Evolutionary conservation across 2,888 invertebrate genomes (phyloP).

Genomic region (Patella depressa): DNA sequence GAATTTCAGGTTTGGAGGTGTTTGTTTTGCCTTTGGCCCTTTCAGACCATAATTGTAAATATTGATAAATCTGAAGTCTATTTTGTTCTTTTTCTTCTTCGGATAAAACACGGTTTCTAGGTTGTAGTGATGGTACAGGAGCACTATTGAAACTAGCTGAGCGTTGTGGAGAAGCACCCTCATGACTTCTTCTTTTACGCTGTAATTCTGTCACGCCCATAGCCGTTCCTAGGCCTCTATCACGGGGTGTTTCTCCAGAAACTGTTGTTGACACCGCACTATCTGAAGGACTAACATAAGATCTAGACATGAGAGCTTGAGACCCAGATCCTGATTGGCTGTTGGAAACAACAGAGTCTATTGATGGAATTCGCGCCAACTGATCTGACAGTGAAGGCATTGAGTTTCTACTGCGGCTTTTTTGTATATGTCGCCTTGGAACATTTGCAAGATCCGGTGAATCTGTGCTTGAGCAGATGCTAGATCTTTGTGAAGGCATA

Average conservation of each 20-base stretch:
- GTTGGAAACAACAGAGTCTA: constrained; percentile 42
- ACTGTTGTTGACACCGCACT: not conserved
- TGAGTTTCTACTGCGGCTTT: constrained; percentile 17
- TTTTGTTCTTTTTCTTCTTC: constrained; percentile 63
- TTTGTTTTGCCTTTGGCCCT: constrained; percentile 49
- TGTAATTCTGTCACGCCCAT: constrained; percentile 24
- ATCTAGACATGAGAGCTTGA: constrained; percentile 11
- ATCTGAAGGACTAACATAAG: not conserved
- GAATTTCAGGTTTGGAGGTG: constrained; percentile 18
- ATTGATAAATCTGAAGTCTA: constrained; percentile 62
- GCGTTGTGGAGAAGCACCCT: constrained; percentile 18
- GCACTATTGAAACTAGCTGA: constrained; percentile 19
- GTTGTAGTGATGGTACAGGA: constrained; percentile 51
- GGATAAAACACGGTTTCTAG: constrained; percentile 52
- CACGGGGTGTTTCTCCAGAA: constrained; percentile 17
- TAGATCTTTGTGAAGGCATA: not conserved
- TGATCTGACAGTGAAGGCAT: constrained; percentile 37
- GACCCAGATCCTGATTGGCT: constrained; percentile 13
- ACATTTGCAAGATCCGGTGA: constrained; percentile 14
- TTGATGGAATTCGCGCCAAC: constrained; percentile 40
- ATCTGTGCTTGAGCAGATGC: not conserved
- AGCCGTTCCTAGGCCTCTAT: constrained; percentile 37
- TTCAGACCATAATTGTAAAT: constrained; percentile 65
- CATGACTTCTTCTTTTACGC: not conserved
- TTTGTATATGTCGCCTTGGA: constrained; percentile 13